Base-by-base conservation (phyloP, 2,888 invertebrate species). In the Drosophila testacea region DNA sequence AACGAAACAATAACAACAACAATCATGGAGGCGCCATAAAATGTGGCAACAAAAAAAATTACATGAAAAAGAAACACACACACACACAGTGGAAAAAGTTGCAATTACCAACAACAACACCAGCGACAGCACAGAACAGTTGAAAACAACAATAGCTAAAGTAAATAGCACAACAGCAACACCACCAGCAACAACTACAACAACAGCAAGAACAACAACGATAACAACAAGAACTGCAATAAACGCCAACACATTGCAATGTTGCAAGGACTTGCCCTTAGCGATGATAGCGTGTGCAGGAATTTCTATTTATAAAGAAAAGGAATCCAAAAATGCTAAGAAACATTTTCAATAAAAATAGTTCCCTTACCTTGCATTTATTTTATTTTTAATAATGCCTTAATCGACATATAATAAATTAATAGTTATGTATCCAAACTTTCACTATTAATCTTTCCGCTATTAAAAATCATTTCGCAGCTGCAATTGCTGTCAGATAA, bases 241-340 rank as follows among this genome's bases (percentile, higher is more conserved):
- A 77, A 75, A 79, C 79, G 57, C 66, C 70, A 79, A 75, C 79
- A 79, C 70, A 79, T 71, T 79, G 79, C 67, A 73, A 81, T 71
- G 63, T 61, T 56, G 63, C 61, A 69, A 72, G 47, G 69, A 42
- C 56, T 34, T 41, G 68, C 70, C 55, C 81, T 55, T 79, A 63
- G 82, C 30, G 80, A 72, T 79, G 83, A 9, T 28, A 54, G 10
- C 59, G 76, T 70, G 81, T 68, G 41, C 13, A 27, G 1, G 6
- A 6, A 7, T 30, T 34, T 34, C 2, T n/a, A 6, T 11, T 22
- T 13, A 30, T 38, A 13, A 27, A 16, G n/a, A 10, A 22, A 4
- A n/a, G 11, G 1, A 47, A 5, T 55, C 16, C 16, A 13, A 11
- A 30, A 16, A 41, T 13, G 6, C 27, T 36, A 36, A 36, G 3